phyloP scores from a whole-genome alignment of 2,888 invertebrate genomes.

The Synergus japonicus region DNA sequence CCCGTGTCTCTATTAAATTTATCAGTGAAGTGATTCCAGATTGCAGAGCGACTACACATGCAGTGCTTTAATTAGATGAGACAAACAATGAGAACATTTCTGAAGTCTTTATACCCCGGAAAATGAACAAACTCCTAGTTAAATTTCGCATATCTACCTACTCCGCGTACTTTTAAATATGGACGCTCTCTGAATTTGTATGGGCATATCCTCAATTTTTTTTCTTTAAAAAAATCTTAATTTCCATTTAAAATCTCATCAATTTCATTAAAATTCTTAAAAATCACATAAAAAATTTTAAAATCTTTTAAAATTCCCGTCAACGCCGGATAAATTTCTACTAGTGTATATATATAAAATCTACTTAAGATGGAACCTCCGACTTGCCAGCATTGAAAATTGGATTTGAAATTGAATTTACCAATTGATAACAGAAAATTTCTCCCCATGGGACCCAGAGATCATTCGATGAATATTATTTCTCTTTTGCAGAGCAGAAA shows the following conservation, averaged over 20 bases:
- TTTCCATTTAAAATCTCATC: no score
- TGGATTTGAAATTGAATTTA: constrained; percentile 29
- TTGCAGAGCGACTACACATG: background rate
- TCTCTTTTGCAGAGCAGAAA: constrained; percentile 5
- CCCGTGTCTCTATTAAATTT: constrained; percentile 37
- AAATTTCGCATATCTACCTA: background rate
- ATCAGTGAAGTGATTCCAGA: constrained; percentile 38
- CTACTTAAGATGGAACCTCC: background rate
- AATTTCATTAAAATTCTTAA: background rate
- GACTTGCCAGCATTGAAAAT: constrained; percentile 26
- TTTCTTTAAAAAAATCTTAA: no score
- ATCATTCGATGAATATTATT: constrained; percentile 32
- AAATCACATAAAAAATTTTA: background rate
- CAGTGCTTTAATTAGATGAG: constrained; percentile 17
- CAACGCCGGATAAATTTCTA: background rate
- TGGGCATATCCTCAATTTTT: no score
- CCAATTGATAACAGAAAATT: constrained; percentile 9
- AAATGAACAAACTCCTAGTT: background rate
- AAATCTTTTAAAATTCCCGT: no score
- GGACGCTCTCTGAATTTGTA: background rate
- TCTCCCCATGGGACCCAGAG: background rate
- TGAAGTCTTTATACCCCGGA: background rate
- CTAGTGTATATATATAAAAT: background rate
- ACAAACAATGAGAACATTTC: background rate
- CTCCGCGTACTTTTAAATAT: background rate